Conservation (phyloP, 2,113 vertebrate genomes). For the Corvus moneduloides region DNA sequence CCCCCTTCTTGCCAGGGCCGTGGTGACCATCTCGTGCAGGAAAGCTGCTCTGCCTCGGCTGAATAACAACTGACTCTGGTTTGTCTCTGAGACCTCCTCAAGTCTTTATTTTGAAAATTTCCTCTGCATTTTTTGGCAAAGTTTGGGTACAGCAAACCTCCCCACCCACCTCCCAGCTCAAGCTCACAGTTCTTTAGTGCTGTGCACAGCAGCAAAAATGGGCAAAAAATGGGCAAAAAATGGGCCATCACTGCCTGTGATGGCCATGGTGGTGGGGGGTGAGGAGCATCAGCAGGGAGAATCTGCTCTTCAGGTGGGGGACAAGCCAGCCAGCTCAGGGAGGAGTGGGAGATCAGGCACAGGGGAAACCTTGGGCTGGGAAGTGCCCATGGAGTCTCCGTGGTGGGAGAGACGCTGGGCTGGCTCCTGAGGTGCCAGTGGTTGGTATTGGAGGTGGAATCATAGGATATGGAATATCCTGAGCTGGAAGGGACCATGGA, state of each 20-base stretch:
- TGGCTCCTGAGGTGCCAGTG: not conserved
- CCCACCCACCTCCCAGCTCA: not conserved
- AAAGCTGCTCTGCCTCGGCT: not conserved
- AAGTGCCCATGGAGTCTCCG: rapidly evolving
- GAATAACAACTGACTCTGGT: not conserved
- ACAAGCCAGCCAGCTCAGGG: not conserved
- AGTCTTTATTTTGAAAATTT: not conserved
- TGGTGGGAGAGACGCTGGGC: not conserved
- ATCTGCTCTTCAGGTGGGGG: not conserved
- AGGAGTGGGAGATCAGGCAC: not conserved
- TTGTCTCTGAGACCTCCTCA: not conserved
- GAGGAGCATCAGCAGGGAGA: not conserved
- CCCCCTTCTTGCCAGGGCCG: not conserved
- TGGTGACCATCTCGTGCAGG: not conserved
- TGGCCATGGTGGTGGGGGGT: not conserved
- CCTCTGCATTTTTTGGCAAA: not conserved
- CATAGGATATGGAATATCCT: not conserved
- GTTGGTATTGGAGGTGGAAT: not conserved
- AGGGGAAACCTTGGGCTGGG: not conserved
- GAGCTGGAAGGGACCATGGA: not conserved
- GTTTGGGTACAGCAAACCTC: not conserved
- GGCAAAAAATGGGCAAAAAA: not conserved
- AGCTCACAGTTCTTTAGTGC: not conserved
- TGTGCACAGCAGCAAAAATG: not conserved
- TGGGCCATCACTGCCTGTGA: not conserved